phyloP scores from a whole-genome alignment of 2,888 invertebrate genomes.

The Mesopsocus fuscifrons region DNA sequence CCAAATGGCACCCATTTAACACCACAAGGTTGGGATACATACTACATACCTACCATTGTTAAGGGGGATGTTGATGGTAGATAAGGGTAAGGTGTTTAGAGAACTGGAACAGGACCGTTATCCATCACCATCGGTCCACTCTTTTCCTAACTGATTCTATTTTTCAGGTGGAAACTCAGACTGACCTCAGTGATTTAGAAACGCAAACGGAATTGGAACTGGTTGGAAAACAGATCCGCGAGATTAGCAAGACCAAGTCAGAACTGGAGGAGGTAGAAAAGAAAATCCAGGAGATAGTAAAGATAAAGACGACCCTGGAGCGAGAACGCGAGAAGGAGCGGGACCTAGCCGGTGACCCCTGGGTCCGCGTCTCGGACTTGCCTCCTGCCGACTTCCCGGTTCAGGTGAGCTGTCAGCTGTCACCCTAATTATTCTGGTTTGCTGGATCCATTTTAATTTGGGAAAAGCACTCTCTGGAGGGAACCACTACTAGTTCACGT shows the following conservation, averaged over 20 bases:
- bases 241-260: conserved; percentile 1
- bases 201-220: conserved; percentile 5
- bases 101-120: too few species aligned
- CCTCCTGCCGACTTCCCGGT: conserved; percentile 35
- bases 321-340: conserved; percentile 14
- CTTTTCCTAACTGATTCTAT: too few species aligned
- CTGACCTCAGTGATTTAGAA: conserved; percentile 7
- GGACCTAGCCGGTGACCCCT: conserved; percentile 14
- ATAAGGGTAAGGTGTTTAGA: too few species aligned
- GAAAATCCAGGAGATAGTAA: conserved; percentile 11
- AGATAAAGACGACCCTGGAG: conserved; percentile 14
- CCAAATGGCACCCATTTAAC: too few species aligned
- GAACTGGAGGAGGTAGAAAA: conserved; percentile 12
- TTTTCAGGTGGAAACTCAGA: conserved; percentile 7
- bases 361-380: conserved; percentile 6
- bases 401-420: conserved; percentile 19
- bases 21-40: too few species aligned
- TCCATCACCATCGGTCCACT: too few species aligned
- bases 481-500: too few species aligned
- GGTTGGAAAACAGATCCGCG: conserved; percentile 6
- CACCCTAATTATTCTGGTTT: background rate
- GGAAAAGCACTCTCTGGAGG: too few species aligned
- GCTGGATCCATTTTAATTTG: too few species aligned
- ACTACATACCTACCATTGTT: too few species aligned
- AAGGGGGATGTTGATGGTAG: too few species aligned